Evolutionary conservation across 2,113 vertebrate species (phyloP), one percentile per base, ranked within the genome.

Genomic region (Hymenochirus boettgeri): DNA sequence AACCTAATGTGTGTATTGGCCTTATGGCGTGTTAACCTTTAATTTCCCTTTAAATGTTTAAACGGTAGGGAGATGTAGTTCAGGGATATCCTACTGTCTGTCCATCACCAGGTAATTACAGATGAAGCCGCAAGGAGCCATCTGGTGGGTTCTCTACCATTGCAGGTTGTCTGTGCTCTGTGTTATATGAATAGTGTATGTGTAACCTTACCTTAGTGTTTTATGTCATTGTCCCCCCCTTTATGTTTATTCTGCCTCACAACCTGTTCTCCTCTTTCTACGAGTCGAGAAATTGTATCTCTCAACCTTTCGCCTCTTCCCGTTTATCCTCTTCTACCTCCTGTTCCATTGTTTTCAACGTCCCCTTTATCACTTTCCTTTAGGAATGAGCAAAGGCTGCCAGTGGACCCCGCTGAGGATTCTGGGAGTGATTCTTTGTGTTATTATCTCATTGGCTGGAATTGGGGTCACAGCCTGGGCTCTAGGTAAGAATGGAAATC

Each of bases 371-470:
- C 3, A 5, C 7, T 42, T 45, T 45, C 18, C 26, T 51, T 19
- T 12, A 39, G 46, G 21, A 52, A 47, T 53, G 56, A 33, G 56
- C 33, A 67, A 59, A 59, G 23, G 56, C 35, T 67, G 64, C 37
- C 64, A 23, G 10, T 67, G 64, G 64, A 67, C 64, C 64, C 56
- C 64, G 24, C 33, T 42, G 56, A 67, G 64, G 64, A 67, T 67
- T 67, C 35, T 59, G 48, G 64, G 33, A 59, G 18, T 67, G 31
- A 67, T 15, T 0, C 5, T 60, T 12, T 67, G 31, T 53, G 35
- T 51, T 52, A 25, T 67, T n/a, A 24, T 67, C 31, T 67, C 64
- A 8, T 52, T 67, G 64, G 64, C 64, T 45, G 64, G 64, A 29
- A 59, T 67, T 8, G 64, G 33, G 18, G 56, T 67, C 33, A 59